phyloP scores from a whole-genome alignment of 2,797 vertebrate genomes.

The Crocidura indochinensis region DNA sequence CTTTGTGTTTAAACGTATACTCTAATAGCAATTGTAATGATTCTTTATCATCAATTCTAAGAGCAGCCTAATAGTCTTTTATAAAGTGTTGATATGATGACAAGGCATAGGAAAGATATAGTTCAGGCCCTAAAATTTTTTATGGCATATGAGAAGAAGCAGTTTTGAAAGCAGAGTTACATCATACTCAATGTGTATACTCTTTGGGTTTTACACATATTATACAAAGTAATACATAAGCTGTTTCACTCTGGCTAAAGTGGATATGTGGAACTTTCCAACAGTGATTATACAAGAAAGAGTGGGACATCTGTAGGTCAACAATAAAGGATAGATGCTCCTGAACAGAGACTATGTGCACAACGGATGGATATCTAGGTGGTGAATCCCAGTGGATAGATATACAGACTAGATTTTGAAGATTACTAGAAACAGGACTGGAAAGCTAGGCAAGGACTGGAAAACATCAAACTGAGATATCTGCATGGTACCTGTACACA shows the following conservation, averaged over 20 bases:
- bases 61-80: background rate
- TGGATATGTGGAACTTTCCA: background rate
- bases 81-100: background rate
- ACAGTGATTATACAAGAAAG: background rate
- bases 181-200: background rate
- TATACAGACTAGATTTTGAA: background rate
- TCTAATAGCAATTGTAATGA: background rate
- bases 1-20: background rate
- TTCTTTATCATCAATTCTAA: background rate
- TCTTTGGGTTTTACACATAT: background rate
- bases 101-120: background rate
- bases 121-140: background rate
- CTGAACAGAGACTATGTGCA: background rate
- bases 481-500: background rate
- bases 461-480: background rate
- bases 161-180: slow-evolving; percentile 10
- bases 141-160: background rate
- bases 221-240: background rate
- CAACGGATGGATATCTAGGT: background rate
- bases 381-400: background rate
- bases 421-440: background rate
- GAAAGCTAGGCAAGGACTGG: background rate
- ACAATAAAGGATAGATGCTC: background rate
- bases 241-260: background rate
- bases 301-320: background rate